A percentile compares a stretch with the other conserved stretches of the same genome.
Conservation (phyloP, 2,888 invertebrate species). For the Athrips mouffetella region DNA sequence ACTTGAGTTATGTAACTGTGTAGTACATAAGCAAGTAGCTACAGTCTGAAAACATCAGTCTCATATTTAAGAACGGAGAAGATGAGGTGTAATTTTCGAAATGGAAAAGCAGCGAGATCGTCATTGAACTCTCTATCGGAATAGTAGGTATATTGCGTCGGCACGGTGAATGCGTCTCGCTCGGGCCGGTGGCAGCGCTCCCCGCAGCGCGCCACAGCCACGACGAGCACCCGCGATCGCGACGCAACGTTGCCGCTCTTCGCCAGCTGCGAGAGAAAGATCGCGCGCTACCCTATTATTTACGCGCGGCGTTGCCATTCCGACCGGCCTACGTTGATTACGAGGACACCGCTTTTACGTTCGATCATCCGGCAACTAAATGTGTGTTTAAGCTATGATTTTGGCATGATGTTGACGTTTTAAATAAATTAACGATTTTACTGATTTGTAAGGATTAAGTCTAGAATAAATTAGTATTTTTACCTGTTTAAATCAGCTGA, state of each 20-base stretch:
- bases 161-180: constrained; percentile 55
- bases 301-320: constrained; percentile 75
- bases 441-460: constrained; percentile 22
- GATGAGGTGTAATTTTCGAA: constrained; percentile 14
- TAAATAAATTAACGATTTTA: constrained; percentile 25
- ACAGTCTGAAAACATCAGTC: neutral
- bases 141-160: constrained; percentile 68
- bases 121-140: constrained; percentile 49
- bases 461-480: constrained; percentile 17
- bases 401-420: constrained; percentile 30
- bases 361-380: constrained; percentile 66
- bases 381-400: constrained; percentile 42
- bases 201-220: constrained; percentile 51
- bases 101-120: constrained; percentile 36
- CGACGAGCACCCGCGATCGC: constrained; percentile 37
- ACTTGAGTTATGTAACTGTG: neutral
- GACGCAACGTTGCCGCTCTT: constrained; percentile 69
- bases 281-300: constrained; percentile 72
- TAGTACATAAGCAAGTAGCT: neutral
- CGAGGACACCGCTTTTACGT: constrained; percentile 78
- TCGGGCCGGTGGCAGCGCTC: constrained; percentile 43
- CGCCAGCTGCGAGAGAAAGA: constrained; percentile 78
- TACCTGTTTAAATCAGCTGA: constrained; percentile 44
- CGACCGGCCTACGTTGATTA: constrained; percentile 76
- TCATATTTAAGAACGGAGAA: neutral